These are phyloP conservation scores for Dermatemys mawii DNA, from an alignment of 2,113 vertebrate species.

Conservation along the genomic window DNA sequence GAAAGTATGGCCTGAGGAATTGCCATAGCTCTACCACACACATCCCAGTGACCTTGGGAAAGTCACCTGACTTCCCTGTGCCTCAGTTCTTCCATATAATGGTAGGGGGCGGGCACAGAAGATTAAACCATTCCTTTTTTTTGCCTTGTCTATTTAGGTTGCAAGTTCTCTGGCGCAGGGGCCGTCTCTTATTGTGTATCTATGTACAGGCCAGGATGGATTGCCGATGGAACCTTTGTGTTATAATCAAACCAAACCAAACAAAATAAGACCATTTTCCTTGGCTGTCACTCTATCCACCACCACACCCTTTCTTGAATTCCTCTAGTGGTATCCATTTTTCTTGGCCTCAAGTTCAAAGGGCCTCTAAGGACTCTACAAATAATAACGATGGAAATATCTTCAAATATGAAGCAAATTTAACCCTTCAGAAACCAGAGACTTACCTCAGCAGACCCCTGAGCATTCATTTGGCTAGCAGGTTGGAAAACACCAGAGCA, in stretches of 20 bases:
- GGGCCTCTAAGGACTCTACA: not conserved
- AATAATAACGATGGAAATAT: not conserved
- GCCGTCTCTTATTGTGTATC: too few relatives aligned
- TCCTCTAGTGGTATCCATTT: not conserved
- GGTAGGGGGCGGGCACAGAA: not conserved
- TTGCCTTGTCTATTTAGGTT: not conserved
- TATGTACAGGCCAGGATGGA: too few relatives aligned
- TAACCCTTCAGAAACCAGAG: not conserved
- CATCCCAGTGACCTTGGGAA: not conserved
- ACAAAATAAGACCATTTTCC: rapidly evolving
- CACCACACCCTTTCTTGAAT: not conserved
- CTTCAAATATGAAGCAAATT: rapidly evolving
- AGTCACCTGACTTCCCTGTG: not conserved
- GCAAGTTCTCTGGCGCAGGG: too few relatives aligned
- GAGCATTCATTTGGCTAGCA: too few relatives aligned
- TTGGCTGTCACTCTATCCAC: not conserved
- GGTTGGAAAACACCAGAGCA: not conserved
- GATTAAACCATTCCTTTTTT: not conserved
- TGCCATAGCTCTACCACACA: not conserved
- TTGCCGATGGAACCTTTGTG: too few relatives aligned
- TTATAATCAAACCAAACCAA: too few relatives aligned
- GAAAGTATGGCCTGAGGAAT: not conserved
- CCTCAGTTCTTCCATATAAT: not conserved
- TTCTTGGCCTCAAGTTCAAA: not conserved
- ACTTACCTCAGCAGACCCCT: not conserved